phyloP scores from a whole-genome alignment of 2,888 invertebrate genomes.

The Pediacus dermestoides region DNA sequence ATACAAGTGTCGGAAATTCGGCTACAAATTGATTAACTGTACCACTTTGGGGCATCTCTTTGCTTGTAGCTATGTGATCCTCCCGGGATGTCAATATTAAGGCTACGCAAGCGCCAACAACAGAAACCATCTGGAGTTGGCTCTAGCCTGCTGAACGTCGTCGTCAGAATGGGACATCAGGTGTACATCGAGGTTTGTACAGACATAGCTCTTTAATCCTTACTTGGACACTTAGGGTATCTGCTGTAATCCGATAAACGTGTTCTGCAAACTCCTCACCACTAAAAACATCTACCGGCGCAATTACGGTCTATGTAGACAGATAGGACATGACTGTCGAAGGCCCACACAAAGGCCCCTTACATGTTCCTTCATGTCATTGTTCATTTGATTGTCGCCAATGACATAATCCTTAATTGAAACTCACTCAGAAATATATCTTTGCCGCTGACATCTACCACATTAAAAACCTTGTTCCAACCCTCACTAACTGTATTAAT shows the following conservation, averaged over 20 bases:
- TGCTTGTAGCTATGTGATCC: not conserved
- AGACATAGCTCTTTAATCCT: constrained; percentile 8
- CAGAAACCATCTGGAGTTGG: constrained; percentile 1
- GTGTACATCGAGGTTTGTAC: constrained; percentile 5
- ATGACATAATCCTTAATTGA: constrained; percentile 4
- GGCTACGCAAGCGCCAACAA: constrained; percentile 2
- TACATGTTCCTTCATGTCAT: constrained; percentile 5
- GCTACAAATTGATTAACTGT: constrained; percentile 5
- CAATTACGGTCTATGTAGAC: constrained; percentile 5
- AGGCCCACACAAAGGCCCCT: constrained; percentile 3
- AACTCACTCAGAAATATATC: constrained; percentile 3
- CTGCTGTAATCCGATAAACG: constrained; percentile 29
- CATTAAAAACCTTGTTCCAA: too few relatives aligned
- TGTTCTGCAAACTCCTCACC: constrained; percentile 8
- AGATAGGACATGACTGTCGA: constrained; percentile 5
- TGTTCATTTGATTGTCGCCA: constrained; percentile 3
- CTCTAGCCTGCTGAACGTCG: too few relatives aligned
- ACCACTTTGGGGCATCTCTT: not conserved
- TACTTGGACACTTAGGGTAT: constrained; percentile 27
- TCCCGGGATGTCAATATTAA: constrained; percentile 4
- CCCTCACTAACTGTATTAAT: too few relatives aligned
- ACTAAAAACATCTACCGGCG: constrained; percentile 3
- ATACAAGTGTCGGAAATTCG: constrained; percentile 4
- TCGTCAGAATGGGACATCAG: constrained; percentile 4
- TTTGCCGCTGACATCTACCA: too few relatives aligned